phyloP scores from a whole-genome alignment of 2,888 invertebrate genomes.

The Euplexia lucipara region DNA sequence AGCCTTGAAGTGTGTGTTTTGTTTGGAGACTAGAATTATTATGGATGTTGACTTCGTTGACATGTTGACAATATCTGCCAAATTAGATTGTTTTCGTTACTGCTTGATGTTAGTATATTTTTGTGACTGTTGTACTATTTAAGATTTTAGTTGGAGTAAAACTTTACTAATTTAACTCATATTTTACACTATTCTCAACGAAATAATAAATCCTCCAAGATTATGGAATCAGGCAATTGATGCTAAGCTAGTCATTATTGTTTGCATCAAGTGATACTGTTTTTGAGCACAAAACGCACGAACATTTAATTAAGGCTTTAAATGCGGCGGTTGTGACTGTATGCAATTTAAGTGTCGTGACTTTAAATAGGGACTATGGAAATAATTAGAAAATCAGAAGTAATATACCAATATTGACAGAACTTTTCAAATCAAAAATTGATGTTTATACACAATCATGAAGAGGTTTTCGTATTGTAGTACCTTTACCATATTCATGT shows the following conservation, averaged over 20 bases:
- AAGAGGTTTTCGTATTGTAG: background rate
- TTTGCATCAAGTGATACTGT: slow-evolving; percentile 57
- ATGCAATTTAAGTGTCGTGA: slow-evolving; percentile 70
- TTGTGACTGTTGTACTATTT: slow-evolving; percentile 54
- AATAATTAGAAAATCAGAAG: slow-evolving; percentile 41
- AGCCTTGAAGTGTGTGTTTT: slow-evolving; percentile 9
- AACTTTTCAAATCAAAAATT: slow-evolving; percentile 16
- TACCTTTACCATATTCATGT: slow-evolving; percentile 18
- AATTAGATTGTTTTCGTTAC: slow-evolving; percentile 47
- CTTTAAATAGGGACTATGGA: slow-evolving; percentile 29
- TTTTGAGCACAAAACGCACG: slow-evolving; percentile 76
- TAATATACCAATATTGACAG: background rate
- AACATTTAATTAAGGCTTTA: slow-evolving; percentile 74
- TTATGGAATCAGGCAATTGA: slow-evolving; percentile 37
- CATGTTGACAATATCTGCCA: slow-evolving; percentile 41
- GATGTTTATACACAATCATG: slow-evolving; percentile 29
- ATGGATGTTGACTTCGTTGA: slow-evolving; percentile 22
- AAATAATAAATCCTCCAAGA: slow-evolving; percentile 16
- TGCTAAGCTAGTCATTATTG: slow-evolving; percentile 46
- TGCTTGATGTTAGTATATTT: slow-evolving; percentile 46
- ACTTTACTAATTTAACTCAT: too few relatives aligned
- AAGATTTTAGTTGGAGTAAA: slow-evolving; percentile 33
- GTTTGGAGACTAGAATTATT: slow-evolving; percentile 11
- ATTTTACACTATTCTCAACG: slow-evolving; percentile 16
- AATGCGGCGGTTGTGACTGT: slow-evolving; percentile 82